A percentile compares a stretch with the other conserved stretches of the same genome.
These are phyloP conservation scores for Chelidonichthys spinosus DNA, from an alignment of 2,797 vertebrate species.

Conservation along the genomic window DNA sequence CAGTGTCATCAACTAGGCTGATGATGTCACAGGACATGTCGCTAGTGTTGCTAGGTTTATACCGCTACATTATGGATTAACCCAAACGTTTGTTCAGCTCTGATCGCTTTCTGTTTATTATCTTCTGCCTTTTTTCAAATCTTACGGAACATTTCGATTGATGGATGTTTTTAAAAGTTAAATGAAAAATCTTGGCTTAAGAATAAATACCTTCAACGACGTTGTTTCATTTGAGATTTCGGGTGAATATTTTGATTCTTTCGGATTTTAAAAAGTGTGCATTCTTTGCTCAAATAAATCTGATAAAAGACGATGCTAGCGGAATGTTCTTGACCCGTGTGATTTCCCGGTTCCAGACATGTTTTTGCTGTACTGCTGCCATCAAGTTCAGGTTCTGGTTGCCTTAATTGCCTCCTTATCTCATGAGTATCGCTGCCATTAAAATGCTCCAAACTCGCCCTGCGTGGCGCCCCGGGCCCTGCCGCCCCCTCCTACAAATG, in stretches of 20 bases:
- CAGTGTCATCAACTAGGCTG: not conserved
- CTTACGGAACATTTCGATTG: not conserved
- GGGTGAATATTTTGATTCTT: not conserved
- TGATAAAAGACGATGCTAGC: not conserved
- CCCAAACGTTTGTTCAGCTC: not conserved
- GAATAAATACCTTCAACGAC: not conserved
- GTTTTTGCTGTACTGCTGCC: not conserved
- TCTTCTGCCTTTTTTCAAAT: too few species aligned
- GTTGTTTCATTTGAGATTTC: not conserved
- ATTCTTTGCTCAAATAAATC: not conserved
- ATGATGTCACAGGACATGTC: not conserved
- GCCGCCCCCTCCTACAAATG: conserved; percentile 70
- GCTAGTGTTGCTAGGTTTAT: too few species aligned
- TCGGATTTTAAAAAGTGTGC: not conserved
- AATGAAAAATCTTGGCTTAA: too few species aligned
- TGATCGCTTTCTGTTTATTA: too few species aligned
- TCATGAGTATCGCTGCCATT: conserved; percentile 23
- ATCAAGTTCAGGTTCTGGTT: not conserved
- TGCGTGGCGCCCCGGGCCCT: conserved; percentile 51
- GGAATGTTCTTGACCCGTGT: too few species aligned
- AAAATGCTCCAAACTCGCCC: conserved; percentile 51
- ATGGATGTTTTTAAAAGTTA: too few species aligned
- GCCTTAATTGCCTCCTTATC: conserved; percentile 1
- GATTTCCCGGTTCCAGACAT: too few species aligned
- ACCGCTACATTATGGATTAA: too few species aligned